phyloP scores from a whole-genome alignment of 2,113 vertebrate species.

The Prietella phreatophila region DNA sequence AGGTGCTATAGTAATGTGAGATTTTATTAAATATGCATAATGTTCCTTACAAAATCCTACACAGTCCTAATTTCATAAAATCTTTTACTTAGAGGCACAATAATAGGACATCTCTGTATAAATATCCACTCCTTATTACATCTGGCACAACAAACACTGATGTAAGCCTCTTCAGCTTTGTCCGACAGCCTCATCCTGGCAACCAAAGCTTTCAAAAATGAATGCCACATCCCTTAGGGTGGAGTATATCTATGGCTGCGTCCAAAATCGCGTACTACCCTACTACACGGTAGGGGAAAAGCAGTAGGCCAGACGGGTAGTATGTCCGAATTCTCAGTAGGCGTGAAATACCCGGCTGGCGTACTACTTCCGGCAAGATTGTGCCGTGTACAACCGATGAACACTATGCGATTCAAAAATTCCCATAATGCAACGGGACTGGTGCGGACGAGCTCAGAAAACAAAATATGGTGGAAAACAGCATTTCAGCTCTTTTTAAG shows the following conservation, averaged over 20 bases:
- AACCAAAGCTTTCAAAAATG: slow-evolving; percentile 45
- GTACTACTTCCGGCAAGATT: no score
- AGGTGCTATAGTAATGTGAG: not conserved
- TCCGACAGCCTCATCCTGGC: slow-evolving; percentile 64
- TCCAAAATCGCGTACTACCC: no score
- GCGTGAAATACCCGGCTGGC: no score
- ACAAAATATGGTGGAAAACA: no score
- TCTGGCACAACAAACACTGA: slow-evolving; percentile 36
- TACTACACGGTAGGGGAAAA: no score
- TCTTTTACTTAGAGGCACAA: not conserved
- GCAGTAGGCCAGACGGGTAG: no score
- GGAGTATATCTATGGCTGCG: slow-evolving; percentile 46
- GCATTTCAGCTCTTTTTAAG: no score
- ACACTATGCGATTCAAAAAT: no score
- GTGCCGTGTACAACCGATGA: no score
- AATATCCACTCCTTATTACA: not conserved
- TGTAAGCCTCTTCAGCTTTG: slow-evolving; percentile 65
- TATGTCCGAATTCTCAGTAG: no score
- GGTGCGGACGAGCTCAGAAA: no score
- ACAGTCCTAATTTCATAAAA: not conserved
- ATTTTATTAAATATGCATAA: not conserved
- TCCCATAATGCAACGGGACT: no score
- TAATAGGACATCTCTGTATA: not conserved
- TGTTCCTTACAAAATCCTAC: not conserved
- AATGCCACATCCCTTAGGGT: slow-evolving; percentile 43